phyloP scores from a whole-genome alignment of 2,113 vertebrate genomes.

The Silurus glanis region DNA sequence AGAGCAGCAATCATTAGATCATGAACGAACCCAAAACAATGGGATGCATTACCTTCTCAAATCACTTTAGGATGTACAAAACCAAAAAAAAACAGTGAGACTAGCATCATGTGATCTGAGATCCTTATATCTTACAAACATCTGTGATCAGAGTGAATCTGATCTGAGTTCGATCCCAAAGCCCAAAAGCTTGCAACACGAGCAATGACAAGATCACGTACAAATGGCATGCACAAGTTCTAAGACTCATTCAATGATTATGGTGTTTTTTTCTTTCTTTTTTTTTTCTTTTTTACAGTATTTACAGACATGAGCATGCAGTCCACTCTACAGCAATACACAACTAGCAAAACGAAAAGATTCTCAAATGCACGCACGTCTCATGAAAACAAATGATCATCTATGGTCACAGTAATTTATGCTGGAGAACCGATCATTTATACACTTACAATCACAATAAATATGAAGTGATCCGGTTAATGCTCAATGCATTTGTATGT shows the following conservation, averaged over 20 bases:
- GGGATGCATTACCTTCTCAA: no score
- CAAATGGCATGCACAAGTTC: conserved; percentile 30
- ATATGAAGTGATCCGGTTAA: conserved; percentile 31
- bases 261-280: conserved; percentile 42
- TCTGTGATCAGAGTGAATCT: conserved; percentile 16
- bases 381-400: neutral
- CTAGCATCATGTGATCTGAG: conserved; percentile 17
- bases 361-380: neutral
- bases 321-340: conserved; percentile 37
- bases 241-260: neutral
- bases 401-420: conserved; percentile 17
- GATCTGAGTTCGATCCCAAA: neutral
- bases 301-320: conserved; percentile 70
- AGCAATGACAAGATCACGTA: neutral
- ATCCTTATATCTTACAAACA: neutral
- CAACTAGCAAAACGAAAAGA: neutral
- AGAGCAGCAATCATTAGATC: conserved; percentile 2
- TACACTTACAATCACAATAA: conserved; percentile 11
- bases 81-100: neutral
- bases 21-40: neutral
- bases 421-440: neutral
- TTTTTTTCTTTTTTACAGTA: conserved; percentile 44
- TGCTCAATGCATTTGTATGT: conserved; percentile 48
- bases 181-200: neutral
- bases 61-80: no score